Base-by-base conservation (phyloP, 2,797 vertebrate genomes). In the Cossypha polioptera region DNA sequence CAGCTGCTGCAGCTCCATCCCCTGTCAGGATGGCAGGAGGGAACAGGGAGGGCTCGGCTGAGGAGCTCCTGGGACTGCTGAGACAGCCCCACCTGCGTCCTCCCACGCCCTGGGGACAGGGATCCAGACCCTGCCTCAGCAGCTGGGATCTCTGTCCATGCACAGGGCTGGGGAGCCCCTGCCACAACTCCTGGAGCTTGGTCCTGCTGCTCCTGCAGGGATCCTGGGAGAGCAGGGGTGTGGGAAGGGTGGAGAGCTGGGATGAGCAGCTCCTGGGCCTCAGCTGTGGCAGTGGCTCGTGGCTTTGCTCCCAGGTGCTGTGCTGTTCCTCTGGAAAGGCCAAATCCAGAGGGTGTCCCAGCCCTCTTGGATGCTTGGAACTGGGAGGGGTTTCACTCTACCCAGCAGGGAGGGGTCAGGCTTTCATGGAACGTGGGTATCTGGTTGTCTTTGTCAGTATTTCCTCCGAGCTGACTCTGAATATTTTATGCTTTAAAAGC, bases 331-430 rank as follows among this genome's bases (percentile, higher is more conserved):
- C 1, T 1, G 55, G n/a, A 21, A 40, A 5, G 11, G 61, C 38
- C 2, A 2, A 2, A 2, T 11, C 50, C 86, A 5, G 63, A 48
- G 22, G 20, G 1, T 0, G 0, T 26, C 72, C 33, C 33, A 3
- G 35, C 76, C 79, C 0, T 2, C 33, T 1, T 42, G 59, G 33
- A 2, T 13, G 48, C 19, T 1, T 2, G 26, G 24, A 18, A 36
- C 3, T 33, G 74, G 48, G 17, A 75, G 62, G 12, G 83, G 17
- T 40, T 66, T 55, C 4, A 11, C 61, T 25, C 13, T 6, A 1
- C 4, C 26, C 42, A 0, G 1, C 1, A 0, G 21, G 20, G 63
- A 53, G 55, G 7, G 11, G 36, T 5, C 5, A 16, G 55, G 43
- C 57, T 59, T 65, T 40, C 2, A 0, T 1, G 36, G 51, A 38